Conservation (phyloP, 2,888 invertebrate species). For the Sinelater perroti region DNA sequence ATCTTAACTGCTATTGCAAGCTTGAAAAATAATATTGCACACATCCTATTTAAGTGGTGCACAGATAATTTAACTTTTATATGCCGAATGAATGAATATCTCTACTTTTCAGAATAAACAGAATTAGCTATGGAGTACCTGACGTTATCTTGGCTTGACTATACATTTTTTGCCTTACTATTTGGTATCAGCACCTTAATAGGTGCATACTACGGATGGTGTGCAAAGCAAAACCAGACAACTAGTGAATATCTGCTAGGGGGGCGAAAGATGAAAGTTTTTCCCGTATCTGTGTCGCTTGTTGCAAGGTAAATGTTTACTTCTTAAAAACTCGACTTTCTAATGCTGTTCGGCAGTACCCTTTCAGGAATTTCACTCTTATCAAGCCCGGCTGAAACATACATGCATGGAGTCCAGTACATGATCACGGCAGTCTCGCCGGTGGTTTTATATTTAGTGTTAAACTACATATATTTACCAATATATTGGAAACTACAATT, state of each 20-base stretch:
- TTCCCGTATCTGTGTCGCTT: constrained; percentile 76
- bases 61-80: no score
- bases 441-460: constrained; percentile 50
- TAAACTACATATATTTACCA: constrained; percentile 61
- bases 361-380: constrained; percentile 76
- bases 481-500: constrained; percentile 74
- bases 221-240: constrained; percentile 66
- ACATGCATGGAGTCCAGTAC: constrained; percentile 73
- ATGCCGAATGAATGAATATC: no score
- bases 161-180: constrained; percentile 53
- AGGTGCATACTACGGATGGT: constrained; percentile 62
- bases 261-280: constrained; percentile 73
- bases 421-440: constrained; percentile 58
- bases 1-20: no score
- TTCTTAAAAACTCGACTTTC: no score
- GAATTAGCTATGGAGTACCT: neutral
- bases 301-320: constrained; percentile 73
- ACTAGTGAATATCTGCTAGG: constrained; percentile 74
- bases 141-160: constrained; percentile 31
- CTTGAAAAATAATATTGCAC: no score
- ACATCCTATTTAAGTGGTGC: no score
- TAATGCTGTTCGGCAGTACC: no score
- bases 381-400: constrained; percentile 76
- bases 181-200: constrained; percentile 51
- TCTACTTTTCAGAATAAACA: no score